phyloP scores from a whole-genome alignment of 1,140 invertebrate species.

The Popillia japonica region DNA sequence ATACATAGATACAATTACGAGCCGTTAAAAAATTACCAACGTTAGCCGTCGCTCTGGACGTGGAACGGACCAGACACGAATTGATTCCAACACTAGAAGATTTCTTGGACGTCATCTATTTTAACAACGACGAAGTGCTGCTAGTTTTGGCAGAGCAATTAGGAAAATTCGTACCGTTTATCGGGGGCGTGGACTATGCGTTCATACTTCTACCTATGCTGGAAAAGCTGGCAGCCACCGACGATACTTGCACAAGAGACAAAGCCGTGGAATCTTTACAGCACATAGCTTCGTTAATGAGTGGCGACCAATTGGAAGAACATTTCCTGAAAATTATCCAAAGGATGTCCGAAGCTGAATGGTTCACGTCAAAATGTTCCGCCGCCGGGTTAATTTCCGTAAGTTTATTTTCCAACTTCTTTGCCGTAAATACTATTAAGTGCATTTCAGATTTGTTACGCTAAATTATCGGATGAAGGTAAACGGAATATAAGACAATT shows the following conservation, averaged over 20 bases:
- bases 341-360: conserved; percentile 48
- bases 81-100: conserved; percentile 49
- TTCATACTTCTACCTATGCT: conserved; percentile 50
- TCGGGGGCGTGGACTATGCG: conserved; percentile 52
- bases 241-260: conserved; percentile 52
- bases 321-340: conserved; percentile 45
- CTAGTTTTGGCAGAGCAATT: conserved; percentile 51
- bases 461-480: conserved; percentile 48
- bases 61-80: conserved; percentile 49
- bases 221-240: conserved; percentile 48
- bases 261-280: conserved; percentile 50
- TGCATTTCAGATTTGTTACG: conserved; percentile 50
- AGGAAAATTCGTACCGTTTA: conserved; percentile 51
- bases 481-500: conserved; percentile 49
- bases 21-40: conserved; percentile 47
- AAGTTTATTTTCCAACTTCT: conserved; percentile 42
- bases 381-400: conserved; percentile 50
- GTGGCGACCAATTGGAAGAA: conserved; percentile 45
- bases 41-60: conserved; percentile 50
- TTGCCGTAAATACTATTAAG: no score
- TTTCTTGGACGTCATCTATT: conserved; percentile 44
- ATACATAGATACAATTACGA: conserved; percentile 52
- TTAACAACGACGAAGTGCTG: conserved; percentile 50
- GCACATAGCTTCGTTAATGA: conserved; percentile 45
- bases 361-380: conserved; percentile 56